Base-by-base conservation (phyloP, 2,888 invertebrate species). In the Adela reaumurella region DNA sequence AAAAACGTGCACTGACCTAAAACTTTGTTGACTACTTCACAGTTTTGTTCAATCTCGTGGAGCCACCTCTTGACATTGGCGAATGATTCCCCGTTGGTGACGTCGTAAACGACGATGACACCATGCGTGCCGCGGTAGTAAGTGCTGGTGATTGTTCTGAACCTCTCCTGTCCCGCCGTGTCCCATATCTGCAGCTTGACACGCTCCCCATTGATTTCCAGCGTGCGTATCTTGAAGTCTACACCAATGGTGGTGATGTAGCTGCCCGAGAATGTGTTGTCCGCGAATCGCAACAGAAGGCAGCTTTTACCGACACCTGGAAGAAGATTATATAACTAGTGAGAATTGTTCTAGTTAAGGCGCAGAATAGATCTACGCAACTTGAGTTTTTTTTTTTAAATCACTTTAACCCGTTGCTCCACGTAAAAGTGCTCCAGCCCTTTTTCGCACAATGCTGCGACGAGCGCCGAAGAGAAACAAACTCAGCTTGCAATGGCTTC, bases 171-270 rank as follows among this genome's bases (percentile, higher is more conserved):
- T 1, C 97, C 97, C 51, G 97, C 96, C 29, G 97, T 97, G 76
- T 97, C 97, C 97, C 98, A 98, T 66, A 99, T 98, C 77, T 96
- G 95, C 57, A 96, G 81, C 74, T 96, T 96, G 46, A 95, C 94
- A 65, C 90, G 85, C 67, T 93, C 89, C 51, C 94, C 94, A 63
- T 94, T 91, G 61, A 95, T 86, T 66, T 89, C 90, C 60, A 99
- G 89, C 55, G 98, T 99, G 66, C 97, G 86, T 69, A 99, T 99
- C 85, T 99, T 99, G 78, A 99, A 99, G 83, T 99, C 99, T 48
- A 99, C 99, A 54, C 99, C 99, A 70, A 99, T 99, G 46, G 99
- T 99, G 51, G 98, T 99, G 67, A 99, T 99, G 70, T 94, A 94
- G 83, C 90, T 92, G 71, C 97, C 95, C 60, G 95, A 93, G 78